phyloP scores from a whole-genome alignment of 2,113 vertebrate genomes.

The Pipa parva region DNA sequence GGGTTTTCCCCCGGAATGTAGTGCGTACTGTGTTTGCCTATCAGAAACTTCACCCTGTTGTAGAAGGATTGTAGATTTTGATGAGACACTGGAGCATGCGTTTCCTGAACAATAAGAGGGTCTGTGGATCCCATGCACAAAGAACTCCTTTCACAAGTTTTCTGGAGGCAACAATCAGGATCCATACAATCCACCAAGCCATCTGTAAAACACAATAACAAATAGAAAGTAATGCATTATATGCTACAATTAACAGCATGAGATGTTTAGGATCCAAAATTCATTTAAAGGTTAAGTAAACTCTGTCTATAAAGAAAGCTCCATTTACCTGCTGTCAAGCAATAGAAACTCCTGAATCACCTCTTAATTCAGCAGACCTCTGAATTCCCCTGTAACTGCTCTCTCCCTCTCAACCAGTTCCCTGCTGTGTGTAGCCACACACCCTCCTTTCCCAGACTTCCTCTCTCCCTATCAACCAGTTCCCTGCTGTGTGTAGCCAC shows the following conservation, averaged over 20 bases:
- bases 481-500: too few species aligned
- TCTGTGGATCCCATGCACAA: conserved; percentile 91
- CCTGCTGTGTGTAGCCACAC: too few species aligned
- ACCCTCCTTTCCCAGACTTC: too few species aligned
- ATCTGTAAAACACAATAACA: conserved; percentile 63
- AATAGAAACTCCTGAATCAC: too few species aligned
- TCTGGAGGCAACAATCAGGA: conserved; percentile 95
- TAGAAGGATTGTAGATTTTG: conserved; percentile 89
- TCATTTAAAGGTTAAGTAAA: too few species aligned
- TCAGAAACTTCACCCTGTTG: conserved; percentile 86
- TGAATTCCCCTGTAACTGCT: too few species aligned
- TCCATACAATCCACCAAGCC: conserved; percentile 96
- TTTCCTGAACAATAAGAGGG: conserved; percentile 94
- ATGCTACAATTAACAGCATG: neutral
- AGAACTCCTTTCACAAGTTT: conserved; percentile 77
- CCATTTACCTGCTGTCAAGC: too few species aligned
- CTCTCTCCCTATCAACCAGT: too few species aligned
- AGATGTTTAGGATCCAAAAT: conserved; percentile 35
- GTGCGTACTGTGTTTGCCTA: conserved; percentile 91
- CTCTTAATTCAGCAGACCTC: conserved; percentile 48
- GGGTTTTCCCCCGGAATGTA: conserved; percentile 83
- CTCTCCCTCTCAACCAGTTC: too few species aligned
- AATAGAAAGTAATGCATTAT: neutral
- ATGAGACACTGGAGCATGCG: conserved; percentile 67
- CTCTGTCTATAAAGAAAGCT: too few species aligned